phyloP scores from a whole-genome alignment of 2,888 invertebrate species.

The Athalia circularis region DNA sequence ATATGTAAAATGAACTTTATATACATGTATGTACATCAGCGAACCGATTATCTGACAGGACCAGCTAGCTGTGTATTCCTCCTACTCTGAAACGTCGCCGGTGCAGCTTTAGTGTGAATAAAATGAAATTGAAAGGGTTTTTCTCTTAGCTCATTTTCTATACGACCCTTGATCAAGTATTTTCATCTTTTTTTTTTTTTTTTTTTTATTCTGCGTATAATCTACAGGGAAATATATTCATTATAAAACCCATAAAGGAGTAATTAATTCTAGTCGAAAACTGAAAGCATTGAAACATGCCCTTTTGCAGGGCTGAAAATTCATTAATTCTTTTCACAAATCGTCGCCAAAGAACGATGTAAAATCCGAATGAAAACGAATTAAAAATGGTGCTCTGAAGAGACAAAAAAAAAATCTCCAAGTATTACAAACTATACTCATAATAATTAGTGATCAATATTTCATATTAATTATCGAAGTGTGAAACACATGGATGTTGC shows the following conservation, averaged over 20 bases:
- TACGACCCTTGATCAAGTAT: background rate
- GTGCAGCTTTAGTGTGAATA: slow-evolving; percentile 27
- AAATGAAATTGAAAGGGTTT: slow-evolving; percentile 31
- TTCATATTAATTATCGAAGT: too few species aligned
- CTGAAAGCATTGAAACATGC: slow-evolving; percentile 11
- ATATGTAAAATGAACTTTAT: slow-evolving; percentile 25
- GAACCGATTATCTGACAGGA: slow-evolving; percentile 34
- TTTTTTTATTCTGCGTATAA: background rate
- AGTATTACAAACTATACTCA: too few species aligned
- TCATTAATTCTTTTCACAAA: background rate
- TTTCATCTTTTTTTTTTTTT: slow-evolving; percentile 3
- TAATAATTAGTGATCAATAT: too few species aligned
- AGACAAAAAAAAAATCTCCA: too few species aligned
- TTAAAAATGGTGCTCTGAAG: too few species aligned
- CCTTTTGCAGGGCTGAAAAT: background rate
- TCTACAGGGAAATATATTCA: slow-evolving; percentile 1
- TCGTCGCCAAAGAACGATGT: background rate
- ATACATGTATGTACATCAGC: background rate
- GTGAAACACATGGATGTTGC: too few species aligned
- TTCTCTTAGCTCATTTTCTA: background rate
- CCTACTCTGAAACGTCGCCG: background rate
- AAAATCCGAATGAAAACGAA: too few species aligned
- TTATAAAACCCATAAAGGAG: slow-evolving; percentile 30
- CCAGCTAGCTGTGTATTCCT: background rate
- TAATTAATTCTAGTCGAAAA: slow-evolving; percentile 33